Evolutionary conservation across 2,797 vertebrate species (phyloP).

Genomic region (Thunnus albacares): DNA sequence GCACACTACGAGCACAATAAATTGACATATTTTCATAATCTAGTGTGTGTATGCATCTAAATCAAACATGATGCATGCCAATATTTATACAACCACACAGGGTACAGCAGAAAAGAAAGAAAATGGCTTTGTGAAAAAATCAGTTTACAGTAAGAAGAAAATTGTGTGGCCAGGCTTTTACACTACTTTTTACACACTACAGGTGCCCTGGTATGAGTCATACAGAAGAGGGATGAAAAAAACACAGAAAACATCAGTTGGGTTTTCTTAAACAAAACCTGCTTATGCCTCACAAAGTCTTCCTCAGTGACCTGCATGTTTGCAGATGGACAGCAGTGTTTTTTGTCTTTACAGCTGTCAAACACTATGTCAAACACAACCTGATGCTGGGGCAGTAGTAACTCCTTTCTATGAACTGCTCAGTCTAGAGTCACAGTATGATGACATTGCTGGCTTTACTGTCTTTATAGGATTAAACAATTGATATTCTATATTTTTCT

Average conservation of each 20-base stretch:
- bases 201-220: conserved; percentile 3
- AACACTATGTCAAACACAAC: neutral
- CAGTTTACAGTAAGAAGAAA: neutral
- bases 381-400: neutral
- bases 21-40: conserved; percentile 53
- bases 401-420: neutral
- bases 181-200: neutral
- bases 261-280: neutral
- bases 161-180: neutral
- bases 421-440: neutral
- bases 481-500: neutral
- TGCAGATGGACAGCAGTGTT: neutral
- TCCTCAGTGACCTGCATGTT: neutral
- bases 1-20: conserved; percentile 24
- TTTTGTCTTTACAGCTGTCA: neutral
- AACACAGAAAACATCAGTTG: neutral
- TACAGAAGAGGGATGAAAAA: neutral
- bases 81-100: conserved; percentile 28
- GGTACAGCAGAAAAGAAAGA: conserved; percentile 6
- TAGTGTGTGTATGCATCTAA: conserved; percentile 35
- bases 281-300: neutral
- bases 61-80: conserved; percentile 46
- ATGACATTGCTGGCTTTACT: neutral
- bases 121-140: conserved; percentile 2
- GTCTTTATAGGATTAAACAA: neutral